Conservation (phyloP, 64 coral and sea anemone species). For the Porites australiensis region DNA sequence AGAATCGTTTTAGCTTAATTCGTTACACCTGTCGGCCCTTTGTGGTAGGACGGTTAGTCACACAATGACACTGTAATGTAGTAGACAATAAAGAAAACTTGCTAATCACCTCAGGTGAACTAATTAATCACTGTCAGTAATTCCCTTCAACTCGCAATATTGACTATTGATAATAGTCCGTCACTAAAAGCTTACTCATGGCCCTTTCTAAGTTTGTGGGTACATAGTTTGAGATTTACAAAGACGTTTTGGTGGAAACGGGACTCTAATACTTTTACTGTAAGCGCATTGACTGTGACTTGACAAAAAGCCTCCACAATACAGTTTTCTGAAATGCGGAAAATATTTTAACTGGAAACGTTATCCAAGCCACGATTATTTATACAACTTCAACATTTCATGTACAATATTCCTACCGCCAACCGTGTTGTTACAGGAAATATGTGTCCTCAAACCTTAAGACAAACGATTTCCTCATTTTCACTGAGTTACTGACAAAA, state of each 20-base stretch:
- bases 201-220: no score
- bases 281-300: not conserved
- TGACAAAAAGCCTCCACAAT: not conserved
- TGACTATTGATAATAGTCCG: not conserved
- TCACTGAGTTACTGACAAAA: no score
- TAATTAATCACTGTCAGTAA: constrained; percentile 39
- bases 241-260: not conserved
- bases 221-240: no score
- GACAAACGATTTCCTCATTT: no score
- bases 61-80: constrained; percentile 38
- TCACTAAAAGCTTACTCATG: no score
- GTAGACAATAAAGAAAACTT: constrained; percentile 34
- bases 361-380: constrained; percentile 11
- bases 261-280: not conserved
- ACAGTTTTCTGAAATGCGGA: not conserved
- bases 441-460: no score
- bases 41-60: not conserved
- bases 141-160: not conserved
- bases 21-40: not conserved
- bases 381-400: not conserved
- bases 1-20: not conserved
- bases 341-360: constrained; percentile 6
- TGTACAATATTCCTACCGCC: not conserved
- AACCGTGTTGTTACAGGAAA: no score
- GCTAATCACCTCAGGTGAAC: constrained; percentile 16